Evolutionary conservation across 2,113 vertebrate genomes (phyloP), one percentile per base, ranked within the genome.

Genomic region (Synodontis membranacea): DNA sequence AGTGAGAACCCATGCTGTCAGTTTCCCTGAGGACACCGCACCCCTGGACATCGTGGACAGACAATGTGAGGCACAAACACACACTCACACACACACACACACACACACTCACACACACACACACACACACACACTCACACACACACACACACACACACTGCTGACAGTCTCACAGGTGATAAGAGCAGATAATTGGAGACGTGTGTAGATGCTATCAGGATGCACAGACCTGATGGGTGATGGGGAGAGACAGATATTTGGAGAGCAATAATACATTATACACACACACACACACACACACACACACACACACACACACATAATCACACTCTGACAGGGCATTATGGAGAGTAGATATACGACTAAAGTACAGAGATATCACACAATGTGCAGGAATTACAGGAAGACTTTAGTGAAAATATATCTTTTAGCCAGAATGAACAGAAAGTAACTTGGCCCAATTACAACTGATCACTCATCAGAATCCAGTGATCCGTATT

Each of bases 21-120:
- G 97, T 93, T 99, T 99, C 93, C 98, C 98, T 0, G 98, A 99
- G 90, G 98, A 99, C 21, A 94, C 93, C 39, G 91, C 95, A 10
- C 96, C 98, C 74, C 95, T 99, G 0, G 96, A 97, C 14, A 87
- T 95, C 9, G 96, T 99, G 23, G 97, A 98, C 88, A 96, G 96
- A 87, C 97, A 98, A 93, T 98, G 98, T 99, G 92, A 99, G 98
- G 72, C 4, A 88, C 82, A 86, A 82, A 75, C 31, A 54, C 84
- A 70, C 44, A 52, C 42, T 39, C 58, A 50, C 83, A 37, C 37
- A 15, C 60, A 34, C 58, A n/a, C 42, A 17, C 81, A 21, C 58
- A 74, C 25, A 42, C 83, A 62, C 31, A 95, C 93, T 7, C 5
- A 88, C 81, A 86, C 84, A 75, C 31, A 52, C 84, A 68, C 39